Evolutionary conservation across 2,797 vertebrate species (phyloP).

Genomic region (Erpetoichthys calabaricus): DNA sequence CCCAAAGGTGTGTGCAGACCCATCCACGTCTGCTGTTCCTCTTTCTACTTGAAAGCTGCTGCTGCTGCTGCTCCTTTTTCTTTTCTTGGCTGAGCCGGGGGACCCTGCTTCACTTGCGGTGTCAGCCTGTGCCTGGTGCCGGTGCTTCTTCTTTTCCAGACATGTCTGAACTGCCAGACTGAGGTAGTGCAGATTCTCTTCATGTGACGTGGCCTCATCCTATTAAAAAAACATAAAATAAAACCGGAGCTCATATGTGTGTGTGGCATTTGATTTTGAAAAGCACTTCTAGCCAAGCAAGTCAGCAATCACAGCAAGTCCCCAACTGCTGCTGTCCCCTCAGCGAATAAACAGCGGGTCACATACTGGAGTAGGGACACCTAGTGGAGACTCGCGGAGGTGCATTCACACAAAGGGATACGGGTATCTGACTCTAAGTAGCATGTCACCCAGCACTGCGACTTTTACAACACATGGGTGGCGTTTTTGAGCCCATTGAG

Average conservation of each 20-base stretch:
- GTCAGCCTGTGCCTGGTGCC: accelerated
- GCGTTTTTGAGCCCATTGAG: too few relatives aligned
- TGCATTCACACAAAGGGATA: too few relatives aligned
- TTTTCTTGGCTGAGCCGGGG: constrained; percentile 15
- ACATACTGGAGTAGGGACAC: too few relatives aligned
- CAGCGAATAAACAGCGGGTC: too few relatives aligned
- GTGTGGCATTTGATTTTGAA: too few relatives aligned
- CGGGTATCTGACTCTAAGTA: too few relatives aligned
- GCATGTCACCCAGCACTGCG: too few relatives aligned
- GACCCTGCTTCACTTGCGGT: constrained; percentile 37
- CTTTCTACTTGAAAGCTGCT: neutral
- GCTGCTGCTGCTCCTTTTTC: neutral
- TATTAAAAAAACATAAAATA: constrained; percentile 30
- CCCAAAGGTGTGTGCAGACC: constrained; percentile 40
- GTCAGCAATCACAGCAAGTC: neutral
- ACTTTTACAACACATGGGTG: too few relatives aligned
- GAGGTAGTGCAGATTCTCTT: constrained; percentile 69
- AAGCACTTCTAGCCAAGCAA: too few relatives aligned
- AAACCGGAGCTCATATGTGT: constrained; percentile 1
- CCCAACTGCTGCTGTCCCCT: neutral
- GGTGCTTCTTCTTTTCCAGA: constrained; percentile 24
- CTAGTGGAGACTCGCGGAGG: too few relatives aligned
- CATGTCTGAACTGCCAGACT: constrained; percentile 62
- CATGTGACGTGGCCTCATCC: constrained; percentile 60
- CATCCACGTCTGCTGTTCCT: neutral